Evolutionary conservation across 92 coral and sea anemone genomes (phyloP), one percentile per base, ranked within the genome.

Genomic region (Epizoanthus scotinus): DNA sequence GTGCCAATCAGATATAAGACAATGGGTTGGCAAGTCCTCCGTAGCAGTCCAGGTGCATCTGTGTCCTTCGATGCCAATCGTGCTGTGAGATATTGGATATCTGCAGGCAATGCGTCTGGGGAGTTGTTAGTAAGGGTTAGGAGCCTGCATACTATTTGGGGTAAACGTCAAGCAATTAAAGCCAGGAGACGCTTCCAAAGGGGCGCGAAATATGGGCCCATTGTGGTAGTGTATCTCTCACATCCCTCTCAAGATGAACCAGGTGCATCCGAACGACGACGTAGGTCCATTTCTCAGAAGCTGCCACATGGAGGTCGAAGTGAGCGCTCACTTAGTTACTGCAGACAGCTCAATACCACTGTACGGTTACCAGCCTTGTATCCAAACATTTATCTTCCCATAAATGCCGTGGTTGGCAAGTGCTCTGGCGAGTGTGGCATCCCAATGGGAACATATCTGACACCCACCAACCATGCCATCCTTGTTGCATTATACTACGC

Each of bases 21-120:
- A 18, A 49, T 53, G 56, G 61, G 64, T 12, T 55, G 81, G 81
- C 63, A 75, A 40, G 49, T 75, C 6, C 2, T 75, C 47, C 70
- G 17, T 27, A 2, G 38, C 14, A 36, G 15, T 38, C 20, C 31
- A 0, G 14, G 15, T 4, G 44, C 21, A 8, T 55, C 1, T 0
- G 5, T 75, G 19, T 2, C 53, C 13, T 20, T 75, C 6, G 49
- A 59, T 75, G 67, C 36, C 17, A 75, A 0, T 38, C 17, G 3
- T 21, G 68, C 56, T 10, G 67, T 75, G 24, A 57, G 8, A 8
- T 14, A 59, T 38, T 59, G 68, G 81, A 75, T 14, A 21, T 3
- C 65, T 10, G 1, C 18, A 6, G 55, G 22, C 6, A 8, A 14
- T 13, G 52, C 22, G 36, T 55, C 25, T 7, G 67, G 80, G 20